Base-by-base conservation (phyloP, 1,140 invertebrate species). In the Vanessa tameamea region DNA sequence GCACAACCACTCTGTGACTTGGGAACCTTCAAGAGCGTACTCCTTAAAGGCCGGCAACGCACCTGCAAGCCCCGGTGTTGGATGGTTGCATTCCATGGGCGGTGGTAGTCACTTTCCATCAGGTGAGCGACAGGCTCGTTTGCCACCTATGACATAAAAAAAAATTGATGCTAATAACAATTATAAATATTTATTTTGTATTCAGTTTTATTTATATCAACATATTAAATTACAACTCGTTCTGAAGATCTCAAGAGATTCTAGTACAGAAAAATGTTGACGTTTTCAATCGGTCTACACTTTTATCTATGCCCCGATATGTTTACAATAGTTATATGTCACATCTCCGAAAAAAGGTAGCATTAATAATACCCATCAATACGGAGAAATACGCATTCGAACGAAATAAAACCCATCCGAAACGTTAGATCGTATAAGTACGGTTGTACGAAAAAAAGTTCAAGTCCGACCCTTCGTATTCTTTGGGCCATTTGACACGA, bases 401-500 rank as follows among this genome's bases (percentile, higher is more conserved):
- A 69, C 57, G 68, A 72, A 79, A 80, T 82, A 82, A 80, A 82
- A 84, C 64, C 75, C 72, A 79, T 82, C 73, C 59, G 75, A 72
- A 75, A 76, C 77, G 78, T 69, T 69, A 69, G 55, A 69, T 69
- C 53, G 67, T 74, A 78, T 82, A 84, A 86, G 84, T 82, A 83
- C 80, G 83, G 79, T 82, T 77, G 47, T 59, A 59, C 43, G 55
- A 55, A 69, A 69, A 69, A 65, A 80, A 78, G 57, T 80, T 72
- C 37, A 76, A 78, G 65, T 79, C 75, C 55, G 69, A 70, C 69
- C 69, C 69, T 63, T 51, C 70, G 77, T 66, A 82, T 82, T 81
- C 82, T 69, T 81, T 78, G 77, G 76, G 76, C 67, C 84, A 82
- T 85, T 86, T 82, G 78, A 85, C 75, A 81, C 79, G 76, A 78